Conservation (phyloP, 1,140 invertebrate genomes). For the Metaphire vulgaris region DNA sequence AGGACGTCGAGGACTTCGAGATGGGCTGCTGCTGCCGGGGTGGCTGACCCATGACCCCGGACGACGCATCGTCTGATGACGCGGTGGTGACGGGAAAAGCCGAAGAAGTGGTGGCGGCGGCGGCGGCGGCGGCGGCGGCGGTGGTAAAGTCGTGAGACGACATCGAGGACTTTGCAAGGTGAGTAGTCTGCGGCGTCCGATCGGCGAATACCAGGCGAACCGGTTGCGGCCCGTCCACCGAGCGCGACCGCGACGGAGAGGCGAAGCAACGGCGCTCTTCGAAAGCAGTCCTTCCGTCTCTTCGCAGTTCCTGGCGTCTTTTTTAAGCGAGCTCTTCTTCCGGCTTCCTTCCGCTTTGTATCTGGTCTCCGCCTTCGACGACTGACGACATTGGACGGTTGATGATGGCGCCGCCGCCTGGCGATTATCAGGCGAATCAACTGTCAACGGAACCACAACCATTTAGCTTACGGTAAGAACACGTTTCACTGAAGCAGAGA, state of each 20-base stretch:
- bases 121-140: no score
- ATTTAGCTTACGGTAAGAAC: no score
- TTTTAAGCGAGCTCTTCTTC: neutral
- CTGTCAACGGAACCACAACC: no score
- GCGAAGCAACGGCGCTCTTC: neutral
- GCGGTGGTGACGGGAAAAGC: no score
- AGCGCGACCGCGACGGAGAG: neutral
- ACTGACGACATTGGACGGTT: neutral
- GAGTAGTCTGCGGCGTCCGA: neutral
- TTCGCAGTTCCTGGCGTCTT: neutral
- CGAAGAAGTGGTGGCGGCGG: neutral
- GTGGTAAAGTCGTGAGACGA: neutral
- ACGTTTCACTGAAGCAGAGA: no score
- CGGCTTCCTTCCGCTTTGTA: neutral
- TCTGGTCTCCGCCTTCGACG: neutral
- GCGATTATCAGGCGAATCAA: no score
- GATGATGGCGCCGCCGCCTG: neutral
- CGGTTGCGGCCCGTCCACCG: neutral
- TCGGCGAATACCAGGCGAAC: neutral
- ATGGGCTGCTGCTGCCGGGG: neutral
- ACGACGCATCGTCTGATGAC: no score
- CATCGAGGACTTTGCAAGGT: neutral
- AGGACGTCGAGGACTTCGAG: slow-evolving; percentile 1
- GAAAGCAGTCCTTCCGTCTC: neutral
- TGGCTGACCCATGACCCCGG: neutral